Conservation (phyloP, 1,140 invertebrate genomes). For the Orchesella cincta region DNA sequence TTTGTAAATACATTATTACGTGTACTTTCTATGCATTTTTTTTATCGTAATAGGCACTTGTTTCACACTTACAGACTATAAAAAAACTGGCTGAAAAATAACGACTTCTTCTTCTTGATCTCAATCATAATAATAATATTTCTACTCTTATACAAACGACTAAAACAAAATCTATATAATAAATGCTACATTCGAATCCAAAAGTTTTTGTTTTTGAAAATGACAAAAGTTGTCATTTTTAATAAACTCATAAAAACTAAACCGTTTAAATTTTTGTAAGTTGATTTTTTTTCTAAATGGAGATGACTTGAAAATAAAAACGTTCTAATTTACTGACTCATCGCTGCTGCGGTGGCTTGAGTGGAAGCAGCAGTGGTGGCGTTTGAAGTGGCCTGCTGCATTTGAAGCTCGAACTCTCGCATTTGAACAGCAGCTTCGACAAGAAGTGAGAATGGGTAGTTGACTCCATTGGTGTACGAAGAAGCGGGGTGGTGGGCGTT, state of each 20-base stretch:
- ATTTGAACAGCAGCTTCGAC: conserved; percentile 50
- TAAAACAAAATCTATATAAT: background rate
- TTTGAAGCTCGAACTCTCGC: conserved; percentile 46
- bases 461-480: background rate
- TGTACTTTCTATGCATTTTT: conserved; percentile 2
- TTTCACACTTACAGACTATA: conserved; percentile 1
- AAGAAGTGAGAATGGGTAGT: conserved; percentile 43
- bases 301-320: no score
- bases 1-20: background rate
- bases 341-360: background rate
- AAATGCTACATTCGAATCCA: no score
- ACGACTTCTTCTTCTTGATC: conserved; percentile 6
- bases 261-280: no score
- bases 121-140: background rate
- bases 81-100: conserved; percentile 27
- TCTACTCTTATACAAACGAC: background rate
- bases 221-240: no score
- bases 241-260: no score
- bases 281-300: no score
- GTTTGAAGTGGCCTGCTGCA: conserved; percentile 38
- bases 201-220: no score
- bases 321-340: conserved; percentile 30
- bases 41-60: conserved; percentile 23
- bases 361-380: background rate
- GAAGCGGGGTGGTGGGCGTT: background rate